Percentiles rank a stretch among this genome's conserved stretches.
These are phyloP conservation scores for Formica exsecta DNA, from an alignment of 1,140 invertebrate species.

Conservation along the genomic window DNA sequence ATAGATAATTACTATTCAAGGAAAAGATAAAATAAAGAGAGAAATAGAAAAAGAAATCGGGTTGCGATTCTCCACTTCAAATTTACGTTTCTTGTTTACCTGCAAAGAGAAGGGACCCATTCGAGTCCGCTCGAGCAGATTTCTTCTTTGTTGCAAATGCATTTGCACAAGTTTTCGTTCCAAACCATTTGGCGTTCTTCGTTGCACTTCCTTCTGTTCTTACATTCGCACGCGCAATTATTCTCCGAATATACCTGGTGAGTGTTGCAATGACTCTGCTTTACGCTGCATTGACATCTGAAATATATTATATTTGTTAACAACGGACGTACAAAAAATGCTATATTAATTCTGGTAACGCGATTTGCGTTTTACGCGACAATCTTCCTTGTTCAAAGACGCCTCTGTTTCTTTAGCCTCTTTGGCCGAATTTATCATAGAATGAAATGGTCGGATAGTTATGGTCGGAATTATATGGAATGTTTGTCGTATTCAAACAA, in stretches of 20 bases:
- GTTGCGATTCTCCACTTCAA: neutral
- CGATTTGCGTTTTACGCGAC: neutral
- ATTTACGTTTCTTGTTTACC: slow-evolving; percentile 29
- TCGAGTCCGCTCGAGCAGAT: slow-evolving; percentile 50
- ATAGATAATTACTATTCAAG: neutral
- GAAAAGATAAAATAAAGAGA: neutral
- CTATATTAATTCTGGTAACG: neutral
- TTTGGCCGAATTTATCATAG: neutral
- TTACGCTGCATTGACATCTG: slow-evolving; percentile 68
- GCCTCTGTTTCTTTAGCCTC: neutral
- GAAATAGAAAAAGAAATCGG: neutral
- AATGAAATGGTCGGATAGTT: neutral
- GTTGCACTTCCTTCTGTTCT: slow-evolving; percentile 44
- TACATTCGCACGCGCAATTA: slow-evolving; percentile 65
- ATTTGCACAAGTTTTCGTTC: slow-evolving; percentile 61
- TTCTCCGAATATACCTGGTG: slow-evolving; percentile 49
- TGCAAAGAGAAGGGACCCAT: slow-evolving; percentile 65
- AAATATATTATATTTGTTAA: slow-evolving; percentile 16
- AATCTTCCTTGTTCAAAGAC: neutral
- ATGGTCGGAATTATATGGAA: neutral
- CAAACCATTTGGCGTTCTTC: slow-evolving; percentile 55
- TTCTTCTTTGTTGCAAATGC: slow-evolving; percentile 55
- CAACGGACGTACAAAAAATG: neutral
- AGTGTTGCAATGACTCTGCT: slow-evolving; percentile 52
- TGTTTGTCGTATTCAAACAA: neutral